These are phyloP conservation scores for Dolichoris vasculosae DNA, from an alignment of 1,140 invertebrate genomes.

Conservation along the genomic window DNA sequence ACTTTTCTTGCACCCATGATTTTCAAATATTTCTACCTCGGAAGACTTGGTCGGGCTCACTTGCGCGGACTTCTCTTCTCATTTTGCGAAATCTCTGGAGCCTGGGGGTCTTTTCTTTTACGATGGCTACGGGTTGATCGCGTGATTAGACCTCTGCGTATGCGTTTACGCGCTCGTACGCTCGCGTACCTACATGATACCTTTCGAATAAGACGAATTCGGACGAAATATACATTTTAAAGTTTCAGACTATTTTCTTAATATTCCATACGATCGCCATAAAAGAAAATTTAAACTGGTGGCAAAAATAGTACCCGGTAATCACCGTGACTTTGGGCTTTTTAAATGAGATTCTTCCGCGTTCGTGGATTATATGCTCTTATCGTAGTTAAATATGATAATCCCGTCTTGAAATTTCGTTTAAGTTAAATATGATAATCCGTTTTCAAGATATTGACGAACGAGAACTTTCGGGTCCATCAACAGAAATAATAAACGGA, in stretches of 20 bases:
- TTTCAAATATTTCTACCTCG: not conserved
- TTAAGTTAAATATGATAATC: conserved; percentile 11
- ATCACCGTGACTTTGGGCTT: not conserved
- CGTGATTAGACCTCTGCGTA: not conserved
- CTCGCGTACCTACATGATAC: too few species aligned
- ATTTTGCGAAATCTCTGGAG: not conserved
- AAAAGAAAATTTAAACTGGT: not conserved
- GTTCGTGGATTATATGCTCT: not conserved
- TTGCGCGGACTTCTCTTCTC: not conserved
- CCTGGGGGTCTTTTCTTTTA: not conserved
- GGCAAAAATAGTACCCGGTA: not conserved
- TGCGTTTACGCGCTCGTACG: not conserved
- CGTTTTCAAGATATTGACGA: not conserved
- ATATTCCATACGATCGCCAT: not conserved
- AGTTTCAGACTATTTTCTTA: not conserved
- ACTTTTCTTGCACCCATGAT: not conserved
- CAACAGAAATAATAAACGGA: not conserved
- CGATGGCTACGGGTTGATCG: not conserved
- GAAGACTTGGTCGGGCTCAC: not conserved
- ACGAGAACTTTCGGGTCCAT: not conserved
- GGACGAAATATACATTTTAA: not conserved
- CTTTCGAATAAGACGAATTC: not conserved
- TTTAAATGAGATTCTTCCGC: not conserved
- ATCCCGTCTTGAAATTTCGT: not conserved
- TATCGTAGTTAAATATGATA: not conserved